These are phyloP conservation scores for Pangasius mekongensis DNA, from an alignment of 2,797 vertebrate genomes.

Conservation along the genomic window DNA sequence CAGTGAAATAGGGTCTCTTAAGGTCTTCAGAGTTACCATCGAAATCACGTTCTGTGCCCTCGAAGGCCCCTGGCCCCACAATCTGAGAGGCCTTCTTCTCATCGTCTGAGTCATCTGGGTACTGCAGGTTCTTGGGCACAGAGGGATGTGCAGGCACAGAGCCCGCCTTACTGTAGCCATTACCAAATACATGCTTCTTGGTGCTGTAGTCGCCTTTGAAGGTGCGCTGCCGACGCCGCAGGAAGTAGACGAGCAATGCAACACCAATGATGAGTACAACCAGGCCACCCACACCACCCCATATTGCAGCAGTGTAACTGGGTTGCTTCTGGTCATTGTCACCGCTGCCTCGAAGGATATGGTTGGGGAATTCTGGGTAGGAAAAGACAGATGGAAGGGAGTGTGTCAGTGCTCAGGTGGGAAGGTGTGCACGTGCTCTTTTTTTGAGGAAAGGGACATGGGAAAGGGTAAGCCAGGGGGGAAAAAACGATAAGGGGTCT, in stretches of 20 bases:
- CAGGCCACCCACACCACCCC: constrained; percentile 87
- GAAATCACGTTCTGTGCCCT: constrained; percentile 86
- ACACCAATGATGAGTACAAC: constrained; percentile 84
- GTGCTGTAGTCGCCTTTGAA: constrained; percentile 99
- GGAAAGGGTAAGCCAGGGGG: constrained; percentile 71
- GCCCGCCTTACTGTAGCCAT: constrained; percentile 93
- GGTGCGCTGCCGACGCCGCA: constrained; percentile 93
- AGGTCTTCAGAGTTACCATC: constrained; percentile 84
- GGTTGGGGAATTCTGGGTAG: constrained; percentile 96
- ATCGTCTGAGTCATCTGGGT: constrained; percentile 94
- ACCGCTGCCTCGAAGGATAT: constrained; percentile 60
- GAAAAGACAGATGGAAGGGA: constrained; percentile 98
- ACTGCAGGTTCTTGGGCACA: constrained; percentile 94
- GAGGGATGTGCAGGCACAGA: constrained; percentile 87
- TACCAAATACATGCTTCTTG: constrained; percentile 97
- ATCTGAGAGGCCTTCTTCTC: constrained; percentile 93
- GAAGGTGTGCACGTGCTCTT: constrained; percentile 73
- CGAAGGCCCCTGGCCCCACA: constrained; percentile 81
- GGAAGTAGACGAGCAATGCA: constrained; percentile 86
- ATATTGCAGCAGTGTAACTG: constrained; percentile 84
- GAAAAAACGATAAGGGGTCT: constrained; percentile 44
- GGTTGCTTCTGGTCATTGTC: constrained; percentile 71
- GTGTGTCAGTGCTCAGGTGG: constrained; percentile 90
- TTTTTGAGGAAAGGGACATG: constrained; percentile 76
- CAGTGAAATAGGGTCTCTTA: constrained; percentile 97